Evolutionary conservation across 2,888 invertebrate species (phyloP).

Genomic region (Schizaphis graminum): DNA sequence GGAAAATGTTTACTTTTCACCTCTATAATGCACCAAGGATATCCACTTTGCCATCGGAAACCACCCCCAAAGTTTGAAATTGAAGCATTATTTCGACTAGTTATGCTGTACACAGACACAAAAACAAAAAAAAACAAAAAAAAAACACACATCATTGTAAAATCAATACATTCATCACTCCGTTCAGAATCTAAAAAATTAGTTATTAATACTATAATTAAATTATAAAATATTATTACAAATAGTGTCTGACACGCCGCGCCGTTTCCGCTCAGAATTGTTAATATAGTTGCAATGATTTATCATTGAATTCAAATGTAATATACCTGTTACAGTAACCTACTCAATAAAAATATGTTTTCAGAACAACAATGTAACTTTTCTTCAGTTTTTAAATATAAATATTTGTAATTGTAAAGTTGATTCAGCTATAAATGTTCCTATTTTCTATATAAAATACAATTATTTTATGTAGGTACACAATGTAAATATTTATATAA

Average conservation of each 20-base stretch:
- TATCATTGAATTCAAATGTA: not conserved
- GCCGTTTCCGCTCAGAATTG: not conserved
- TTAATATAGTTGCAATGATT: not conserved
- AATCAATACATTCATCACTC: too few species aligned
- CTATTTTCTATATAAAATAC: not conserved
- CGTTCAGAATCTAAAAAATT: too few species aligned
- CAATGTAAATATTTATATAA: not conserved
- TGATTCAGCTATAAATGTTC: not conserved
- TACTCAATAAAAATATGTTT: not conserved
- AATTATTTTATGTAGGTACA: not conserved
- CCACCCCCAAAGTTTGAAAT: too few species aligned
- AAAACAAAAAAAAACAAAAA: too few species aligned
- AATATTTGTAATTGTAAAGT: not conserved
- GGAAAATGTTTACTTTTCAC: too few species aligned
- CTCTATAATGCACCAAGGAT: too few species aligned
- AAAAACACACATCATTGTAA: too few species aligned
- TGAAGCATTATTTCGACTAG: too few species aligned
- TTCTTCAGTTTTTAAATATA: not conserved
- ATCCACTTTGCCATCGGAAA: too few species aligned
- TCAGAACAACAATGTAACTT: not conserved
- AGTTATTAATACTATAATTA: not conserved
- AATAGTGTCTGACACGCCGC: not conserved
- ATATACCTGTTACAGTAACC: not conserved
- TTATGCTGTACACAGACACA: too few species aligned
- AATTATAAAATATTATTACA: not conserved